phyloP scores from a whole-genome alignment of 2,888 invertebrate species.

The Trichacis sp. region DNA sequence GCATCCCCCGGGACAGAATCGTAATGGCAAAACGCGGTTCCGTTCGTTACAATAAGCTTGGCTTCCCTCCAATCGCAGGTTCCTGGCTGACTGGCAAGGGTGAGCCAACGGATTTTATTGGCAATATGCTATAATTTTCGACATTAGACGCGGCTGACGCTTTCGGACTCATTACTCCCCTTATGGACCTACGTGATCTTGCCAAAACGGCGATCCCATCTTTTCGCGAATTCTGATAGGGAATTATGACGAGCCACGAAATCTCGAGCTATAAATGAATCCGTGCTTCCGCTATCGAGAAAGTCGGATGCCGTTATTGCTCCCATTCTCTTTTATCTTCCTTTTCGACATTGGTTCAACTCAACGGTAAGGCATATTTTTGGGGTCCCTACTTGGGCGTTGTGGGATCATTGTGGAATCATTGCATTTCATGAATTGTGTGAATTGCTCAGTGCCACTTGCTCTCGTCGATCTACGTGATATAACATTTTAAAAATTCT shows the following conservation, averaged over 20 bases:
- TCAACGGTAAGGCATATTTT: not conserved
- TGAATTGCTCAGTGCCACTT: too few species aligned
- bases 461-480: too few species aligned
- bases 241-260: constrained; percentile 56
- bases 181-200: constrained; percentile 61
- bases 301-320: not conserved
- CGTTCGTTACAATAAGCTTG: constrained; percentile 65
- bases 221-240: constrained; percentile 61
- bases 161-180: constrained; percentile 66
- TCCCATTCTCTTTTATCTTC: not conserved
- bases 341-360: not conserved
- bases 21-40: constrained; percentile 59
- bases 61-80: constrained; percentile 44
- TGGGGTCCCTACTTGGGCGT: too few species aligned
- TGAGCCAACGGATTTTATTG: constrained; percentile 66
- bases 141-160: constrained; percentile 69
- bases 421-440: too few species aligned
- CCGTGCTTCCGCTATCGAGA: constrained; percentile 19
- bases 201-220: constrained; percentile 46
- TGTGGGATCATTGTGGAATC: too few species aligned
- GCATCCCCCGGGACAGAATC: constrained; percentile 43
- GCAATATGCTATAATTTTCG: constrained; percentile 69
- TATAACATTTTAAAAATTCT: too few species aligned
- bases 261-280: constrained; percentile 32
- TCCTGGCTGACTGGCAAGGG: constrained; percentile 53